Percentiles rank a stretch among this genome's conserved stretches.
Conservation (phyloP, 2,797 vertebrate genomes). For the Enteromius anoplus region DNA sequence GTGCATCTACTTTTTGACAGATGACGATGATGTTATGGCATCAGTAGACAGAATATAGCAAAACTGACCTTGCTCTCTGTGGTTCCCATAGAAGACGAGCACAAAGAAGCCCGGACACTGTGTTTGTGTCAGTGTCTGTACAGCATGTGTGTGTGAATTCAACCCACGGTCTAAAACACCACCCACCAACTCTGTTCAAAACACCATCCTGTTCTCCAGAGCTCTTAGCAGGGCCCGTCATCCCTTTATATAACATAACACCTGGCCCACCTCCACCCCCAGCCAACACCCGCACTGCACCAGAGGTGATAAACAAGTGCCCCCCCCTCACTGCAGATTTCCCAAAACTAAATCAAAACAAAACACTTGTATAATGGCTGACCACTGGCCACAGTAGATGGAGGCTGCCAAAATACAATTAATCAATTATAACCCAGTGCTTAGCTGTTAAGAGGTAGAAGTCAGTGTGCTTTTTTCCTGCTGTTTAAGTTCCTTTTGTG, state of each 20-base stretch:
- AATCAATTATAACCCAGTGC: neutral
- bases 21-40: neutral
- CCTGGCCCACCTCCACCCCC: slow-evolving; percentile 53
- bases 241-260: slow-evolving; percentile 55
- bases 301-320: slow-evolving; percentile 41
- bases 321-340: neutral
- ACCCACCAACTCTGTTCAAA: slow-evolving; percentile 52
- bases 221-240: slow-evolving; percentile 51
- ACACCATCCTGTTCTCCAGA: slow-evolving; percentile 53
- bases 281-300: slow-evolving; percentile 28
- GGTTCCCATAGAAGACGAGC: slow-evolving; percentile 34
- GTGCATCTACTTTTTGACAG: neutral
- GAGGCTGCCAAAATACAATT: neutral
- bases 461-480: neutral
- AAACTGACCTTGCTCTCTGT: slow-evolving; percentile 28
- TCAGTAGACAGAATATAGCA: neutral
- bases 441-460: neutral
- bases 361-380: neutral
- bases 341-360: neutral
- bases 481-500: neutral
- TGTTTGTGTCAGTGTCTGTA: slow-evolving; percentile 42
- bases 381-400: neutral
- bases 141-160: slow-evolving; percentile 43
- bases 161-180: slow-evolving; percentile 50
- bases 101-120: slow-evolving; percentile 47